Evolutionary conservation across 2,888 invertebrate species (phyloP).

Genomic region (Ephialtes manifestator): DNA sequence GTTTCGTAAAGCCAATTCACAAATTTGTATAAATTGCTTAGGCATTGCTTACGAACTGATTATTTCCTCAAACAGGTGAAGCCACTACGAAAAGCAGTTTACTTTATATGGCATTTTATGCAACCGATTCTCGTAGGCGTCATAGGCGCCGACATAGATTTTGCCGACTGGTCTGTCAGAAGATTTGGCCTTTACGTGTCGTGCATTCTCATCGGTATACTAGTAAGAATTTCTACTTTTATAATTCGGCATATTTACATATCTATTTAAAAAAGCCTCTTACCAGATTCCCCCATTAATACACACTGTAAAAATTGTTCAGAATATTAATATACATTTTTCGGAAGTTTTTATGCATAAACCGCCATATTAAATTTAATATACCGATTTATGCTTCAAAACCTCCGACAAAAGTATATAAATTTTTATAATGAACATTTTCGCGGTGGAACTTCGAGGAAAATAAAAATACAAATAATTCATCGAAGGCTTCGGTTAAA

Average conservation of each 20-base stretch:
- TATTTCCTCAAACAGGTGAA: conserved; percentile 69
- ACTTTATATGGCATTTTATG: conserved; percentile 90
- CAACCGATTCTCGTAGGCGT: conserved; percentile 92
- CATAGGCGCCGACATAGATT: conserved; percentile 92
- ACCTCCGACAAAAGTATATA: too few species aligned
- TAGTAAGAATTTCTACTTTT: conserved; percentile 85
- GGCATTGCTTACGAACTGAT: neutral
- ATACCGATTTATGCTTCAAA: too few species aligned
- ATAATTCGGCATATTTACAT: neutral
- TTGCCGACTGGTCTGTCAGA: conserved; percentile 86
- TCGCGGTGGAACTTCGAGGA: too few species aligned
- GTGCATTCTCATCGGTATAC: conserved; percentile 79
- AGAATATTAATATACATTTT: too few species aligned
- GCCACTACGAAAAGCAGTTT: conserved; percentile 87
- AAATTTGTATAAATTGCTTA: neutral
- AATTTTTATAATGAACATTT: too few species aligned
- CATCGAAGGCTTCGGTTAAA: too few species aligned
- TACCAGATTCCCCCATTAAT: too few species aligned
- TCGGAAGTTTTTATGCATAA: too few species aligned
- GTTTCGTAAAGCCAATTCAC: conserved; percentile 44
- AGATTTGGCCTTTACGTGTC: conserved; percentile 87
- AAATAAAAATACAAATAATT: too few species aligned
- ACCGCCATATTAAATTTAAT: too few species aligned
- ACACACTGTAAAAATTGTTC: too few species aligned
- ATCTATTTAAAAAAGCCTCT: too few species aligned